Base-by-base conservation (phyloP, 2,888 invertebrate genomes). In the Linnaemya vulpina region DNA sequence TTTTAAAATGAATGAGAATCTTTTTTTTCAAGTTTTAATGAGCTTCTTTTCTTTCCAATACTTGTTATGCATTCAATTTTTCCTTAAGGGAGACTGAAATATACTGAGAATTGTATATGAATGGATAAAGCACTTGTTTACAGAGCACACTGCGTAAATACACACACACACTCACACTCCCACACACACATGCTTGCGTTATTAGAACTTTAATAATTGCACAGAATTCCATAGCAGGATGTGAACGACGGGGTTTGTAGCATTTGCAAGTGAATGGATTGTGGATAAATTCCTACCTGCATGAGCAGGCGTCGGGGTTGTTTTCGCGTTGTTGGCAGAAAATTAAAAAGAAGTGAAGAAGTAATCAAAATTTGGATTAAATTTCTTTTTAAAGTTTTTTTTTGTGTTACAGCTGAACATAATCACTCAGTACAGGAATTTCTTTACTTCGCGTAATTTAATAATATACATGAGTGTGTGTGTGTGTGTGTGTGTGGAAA, bases 1-100 rank as follows among this genome's bases (percentile, higher is more conserved):
- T 80, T 83, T 65, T 35, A 55, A 80, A 73, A 43, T 76, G 60
- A 71, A 70, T 30, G 22, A 60, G 75, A 79, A 84, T 73, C 81
- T 86, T 86, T 87, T 58, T 22, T 40, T 38, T 49, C 63, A 83
- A 88, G 81, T 87, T 87, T 87, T 88, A 88, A 88, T 88, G 87
- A 88, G 83, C 83, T 86, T 11, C 53, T 40, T 53, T 63, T 43
- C 70, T 46, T 71, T 35, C 30, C 40, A 51, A 62, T 70, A 70
- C 30, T 20, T 58, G 8, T 51, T 15, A 22, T 20, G 13, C 11
- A 40, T 43, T 46, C 46, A 11, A 22, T 67, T 67, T 67, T 58
- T 43, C 22, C 20, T 58, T 46, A 13, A 55, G 46, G 60, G 22
- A 35, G 62, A 43, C 13, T 25, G 13, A 58, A 60, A 60, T 49